Conservation (phyloP, 2,113 vertebrate genomes). For the Lampris incognitus region DNA sequence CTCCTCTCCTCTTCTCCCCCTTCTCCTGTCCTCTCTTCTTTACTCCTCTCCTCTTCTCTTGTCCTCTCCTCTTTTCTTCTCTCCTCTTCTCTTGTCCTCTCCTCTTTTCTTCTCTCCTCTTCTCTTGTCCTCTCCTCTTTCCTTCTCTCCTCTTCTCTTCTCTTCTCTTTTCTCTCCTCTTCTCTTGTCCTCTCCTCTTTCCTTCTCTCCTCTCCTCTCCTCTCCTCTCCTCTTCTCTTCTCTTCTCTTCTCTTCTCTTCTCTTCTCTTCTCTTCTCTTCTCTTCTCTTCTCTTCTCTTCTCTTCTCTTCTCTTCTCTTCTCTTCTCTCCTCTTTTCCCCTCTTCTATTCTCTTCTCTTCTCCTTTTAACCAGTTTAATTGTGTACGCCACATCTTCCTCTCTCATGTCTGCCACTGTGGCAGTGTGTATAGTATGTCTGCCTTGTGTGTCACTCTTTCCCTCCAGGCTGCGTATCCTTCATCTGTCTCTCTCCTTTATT, state of each 20-base stretch:
- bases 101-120: not conserved
- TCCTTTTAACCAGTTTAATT: constrained; percentile 17
- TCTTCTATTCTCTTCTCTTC: not conserved
- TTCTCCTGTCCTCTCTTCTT: constrained; percentile 13
- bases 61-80: not conserved
- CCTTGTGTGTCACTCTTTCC: not conserved
- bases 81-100: not conserved
- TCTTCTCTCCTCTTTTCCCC: not conserved
- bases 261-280: not conserved
- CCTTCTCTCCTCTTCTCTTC: constrained; percentile 8
- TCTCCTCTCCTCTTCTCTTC: not conserved
- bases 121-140: not conserved
- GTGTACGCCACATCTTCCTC: constrained; percentile 15
- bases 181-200: too few species aligned
- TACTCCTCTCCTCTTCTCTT: not conserved
- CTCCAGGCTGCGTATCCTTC: not conserved
- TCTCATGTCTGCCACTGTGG: not conserved
- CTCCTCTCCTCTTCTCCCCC: not conserved
- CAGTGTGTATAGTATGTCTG: not conserved
- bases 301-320: not conserved
- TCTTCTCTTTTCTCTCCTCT: not conserved
- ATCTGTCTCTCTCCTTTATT: not conserved
- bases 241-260: not conserved
- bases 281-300: not conserved
- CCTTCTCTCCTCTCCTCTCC: not conserved